Conservation (phyloP, 2,888 invertebrate species). For the Oegoconia quadripuncta region DNA sequence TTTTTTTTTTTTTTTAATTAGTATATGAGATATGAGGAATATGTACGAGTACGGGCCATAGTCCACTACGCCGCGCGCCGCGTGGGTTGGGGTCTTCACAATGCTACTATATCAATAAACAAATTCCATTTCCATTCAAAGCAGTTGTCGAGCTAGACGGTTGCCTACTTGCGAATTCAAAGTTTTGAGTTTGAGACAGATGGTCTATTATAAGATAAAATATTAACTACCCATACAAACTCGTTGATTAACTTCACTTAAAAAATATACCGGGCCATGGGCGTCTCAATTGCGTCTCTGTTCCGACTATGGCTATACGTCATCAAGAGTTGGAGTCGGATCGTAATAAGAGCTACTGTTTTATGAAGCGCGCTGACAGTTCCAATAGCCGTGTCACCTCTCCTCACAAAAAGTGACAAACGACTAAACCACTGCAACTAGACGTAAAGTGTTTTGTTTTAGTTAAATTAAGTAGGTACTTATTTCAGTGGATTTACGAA, state of each 20-base stretch:
- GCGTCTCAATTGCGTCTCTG: slow-evolving; percentile 21
- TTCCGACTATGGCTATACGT: slow-evolving; percentile 36
- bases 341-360: slow-evolving; percentile 52
- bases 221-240: slow-evolving; percentile 1
- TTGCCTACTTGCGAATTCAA: no score
- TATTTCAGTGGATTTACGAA: no score
- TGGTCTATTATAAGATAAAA: not conserved
- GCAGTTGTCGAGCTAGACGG: no score
- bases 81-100: no score
- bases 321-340: slow-evolving; percentile 36
- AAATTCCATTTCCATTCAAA: no score
- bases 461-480: slow-evolving; percentile 27
- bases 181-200: not conserved
- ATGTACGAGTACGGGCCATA: no score
- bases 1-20: no score
- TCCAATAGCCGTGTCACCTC: slow-evolving; percentile 49
- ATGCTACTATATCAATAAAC: no score
- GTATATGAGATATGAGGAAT: no score
- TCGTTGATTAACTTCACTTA: no score
- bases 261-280: no score
- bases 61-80: no score
- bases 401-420: slow-evolving; percentile 28
- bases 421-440: slow-evolving; percentile 18
- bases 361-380: slow-evolving; percentile 60
- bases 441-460: slow-evolving; percentile 20